phyloP scores from a whole-genome alignment of 2,113 vertebrate genomes.

The Albula glossodonta region DNA sequence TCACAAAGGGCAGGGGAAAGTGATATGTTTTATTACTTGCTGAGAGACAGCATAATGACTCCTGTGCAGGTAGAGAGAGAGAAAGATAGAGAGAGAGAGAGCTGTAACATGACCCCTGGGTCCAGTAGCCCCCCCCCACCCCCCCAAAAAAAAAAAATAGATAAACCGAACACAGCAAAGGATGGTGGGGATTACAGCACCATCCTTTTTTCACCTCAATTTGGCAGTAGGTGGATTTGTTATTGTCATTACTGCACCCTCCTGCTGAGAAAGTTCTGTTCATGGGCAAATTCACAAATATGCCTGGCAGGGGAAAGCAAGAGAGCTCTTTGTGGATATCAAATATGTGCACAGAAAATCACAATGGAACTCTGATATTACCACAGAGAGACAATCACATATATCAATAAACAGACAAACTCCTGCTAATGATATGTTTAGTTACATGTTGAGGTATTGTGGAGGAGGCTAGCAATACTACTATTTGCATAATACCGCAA shows the following conservation, averaged over 20 bases:
- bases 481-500: no score
- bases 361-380: neutral
- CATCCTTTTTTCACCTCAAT: neutral
- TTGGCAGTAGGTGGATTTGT: neutral
- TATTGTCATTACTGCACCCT: neutral
- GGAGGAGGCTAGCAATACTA: no score
- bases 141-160: no score
- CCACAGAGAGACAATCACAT: neutral
- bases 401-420: neutral
- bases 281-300: neutral
- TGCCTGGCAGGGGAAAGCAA: neutral
- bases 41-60: neutral
- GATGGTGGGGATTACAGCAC: neutral
- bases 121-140: neutral
- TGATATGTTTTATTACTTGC: neutral
- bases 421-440: neutral
- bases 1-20: slow-evolving; percentile 4
- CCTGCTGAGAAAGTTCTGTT: neutral
- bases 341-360: neutral
- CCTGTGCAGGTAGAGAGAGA: neutral
- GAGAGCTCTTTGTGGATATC: neutral
- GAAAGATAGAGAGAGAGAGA: neutral
- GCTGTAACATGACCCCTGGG: neutral
- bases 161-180: neutral
- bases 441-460: neutral